These are phyloP conservation scores for Phengaris arion DNA, from an alignment of 2,888 invertebrate species.

Conservation along the genomic window DNA sequence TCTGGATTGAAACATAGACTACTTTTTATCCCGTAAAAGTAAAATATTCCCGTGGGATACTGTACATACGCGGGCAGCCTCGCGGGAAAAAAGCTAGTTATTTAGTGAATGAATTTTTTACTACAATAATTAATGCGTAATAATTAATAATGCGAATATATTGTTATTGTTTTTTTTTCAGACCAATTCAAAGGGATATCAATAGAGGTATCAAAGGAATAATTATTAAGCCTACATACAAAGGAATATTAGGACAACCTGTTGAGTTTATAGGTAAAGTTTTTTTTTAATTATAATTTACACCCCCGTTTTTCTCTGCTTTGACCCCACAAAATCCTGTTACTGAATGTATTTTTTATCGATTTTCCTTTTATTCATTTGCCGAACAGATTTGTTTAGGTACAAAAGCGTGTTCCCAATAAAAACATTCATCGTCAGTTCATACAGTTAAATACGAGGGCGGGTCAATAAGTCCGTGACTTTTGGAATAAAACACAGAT, in stretches of 20 bases:
- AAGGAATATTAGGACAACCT: conserved; percentile 92
- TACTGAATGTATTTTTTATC: neutral
- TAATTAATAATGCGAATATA: too few species aligned
- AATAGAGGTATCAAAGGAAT: conserved; percentile 92
- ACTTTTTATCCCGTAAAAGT: too few species aligned
- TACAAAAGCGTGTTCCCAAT: neutral
- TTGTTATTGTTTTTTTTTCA: conserved; percentile 58
- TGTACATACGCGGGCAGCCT: too few species aligned
- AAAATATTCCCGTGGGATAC: too few species aligned
- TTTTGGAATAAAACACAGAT: too few species aligned
- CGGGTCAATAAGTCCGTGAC: too few species aligned
- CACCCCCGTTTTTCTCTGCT: neutral
- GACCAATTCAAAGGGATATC: conserved; percentile 77
- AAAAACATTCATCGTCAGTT: neutral
- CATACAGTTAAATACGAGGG: neutral
- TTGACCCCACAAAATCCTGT: neutral
- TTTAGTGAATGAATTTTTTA: too few species aligned
- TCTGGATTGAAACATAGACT: too few species aligned
- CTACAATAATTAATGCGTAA: too few species aligned
- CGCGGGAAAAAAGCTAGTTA: too few species aligned
- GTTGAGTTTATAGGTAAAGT: conserved; percentile 95
- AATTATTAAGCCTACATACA: conserved; percentile 84
- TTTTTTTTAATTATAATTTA: conserved; percentile 14
- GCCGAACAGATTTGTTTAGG: too few species aligned
- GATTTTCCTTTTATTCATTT: neutral